These are phyloP conservation scores for Cherax destructor DNA, from an alignment of 1,140 invertebrate species.

Conservation along the genomic window DNA sequence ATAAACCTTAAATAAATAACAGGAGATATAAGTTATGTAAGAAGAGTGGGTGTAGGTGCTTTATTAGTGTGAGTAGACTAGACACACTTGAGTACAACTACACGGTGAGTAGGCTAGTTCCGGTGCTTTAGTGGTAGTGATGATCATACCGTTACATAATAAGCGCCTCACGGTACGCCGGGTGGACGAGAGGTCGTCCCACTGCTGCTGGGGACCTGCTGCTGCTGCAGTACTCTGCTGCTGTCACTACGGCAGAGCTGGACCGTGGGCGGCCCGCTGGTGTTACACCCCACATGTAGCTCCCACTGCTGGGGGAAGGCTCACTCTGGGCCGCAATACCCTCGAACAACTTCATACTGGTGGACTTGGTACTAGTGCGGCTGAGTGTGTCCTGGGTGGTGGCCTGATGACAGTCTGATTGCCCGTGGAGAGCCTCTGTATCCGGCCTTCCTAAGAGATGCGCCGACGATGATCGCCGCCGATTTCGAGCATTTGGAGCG, in stretches of 20 bases:
- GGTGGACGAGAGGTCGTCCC: neutral
- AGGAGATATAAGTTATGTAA: no score
- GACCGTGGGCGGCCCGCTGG: slow-evolving; percentile 38
- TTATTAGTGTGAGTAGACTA: neutral
- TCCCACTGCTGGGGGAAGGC: neutral
- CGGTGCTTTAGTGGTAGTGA: slow-evolving; percentile 32
- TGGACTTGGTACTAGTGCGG: neutral
- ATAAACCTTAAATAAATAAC: no score
- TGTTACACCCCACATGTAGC: slow-evolving; percentile 4
- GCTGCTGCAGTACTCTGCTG: neutral
- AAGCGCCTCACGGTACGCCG: slow-evolving; percentile 36
- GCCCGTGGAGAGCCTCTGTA: neutral
- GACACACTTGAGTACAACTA: neutral
- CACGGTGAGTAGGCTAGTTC: neutral
- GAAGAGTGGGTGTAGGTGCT: neutral
- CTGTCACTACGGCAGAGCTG: slow-evolving; percentile 38
- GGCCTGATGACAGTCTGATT: neutral
- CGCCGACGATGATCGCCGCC: slow-evolving; percentile 53
- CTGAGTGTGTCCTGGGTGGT: neutral
- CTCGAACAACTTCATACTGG: neutral
- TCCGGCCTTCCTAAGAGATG: slow-evolving; percentile 27
- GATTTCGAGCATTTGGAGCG: slow-evolving; percentile 49
- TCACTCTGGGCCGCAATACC: neutral
- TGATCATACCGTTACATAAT: slow-evolving; percentile 57
- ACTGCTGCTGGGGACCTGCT: neutral